phyloP scores from a whole-genome alignment of 2,113 vertebrate genomes.

The Dasyurus viverrinus region DNA sequence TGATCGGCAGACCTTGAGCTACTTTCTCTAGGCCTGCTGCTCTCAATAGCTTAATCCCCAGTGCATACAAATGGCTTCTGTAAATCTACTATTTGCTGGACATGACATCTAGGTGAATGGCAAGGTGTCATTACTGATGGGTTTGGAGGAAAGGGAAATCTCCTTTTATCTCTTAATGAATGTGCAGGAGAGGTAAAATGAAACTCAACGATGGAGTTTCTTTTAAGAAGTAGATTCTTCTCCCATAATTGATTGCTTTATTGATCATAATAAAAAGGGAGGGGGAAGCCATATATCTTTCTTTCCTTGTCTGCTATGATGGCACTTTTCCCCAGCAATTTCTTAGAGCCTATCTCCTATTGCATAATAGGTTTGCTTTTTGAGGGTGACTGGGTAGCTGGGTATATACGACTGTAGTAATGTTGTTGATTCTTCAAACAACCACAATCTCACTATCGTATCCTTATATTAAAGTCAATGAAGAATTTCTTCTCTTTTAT shows the following conservation, averaged over 20 bases:
- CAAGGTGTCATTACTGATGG: not conserved
- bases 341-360: not conserved
- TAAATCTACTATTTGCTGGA: not conserved
- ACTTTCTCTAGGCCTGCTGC: not conserved
- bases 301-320: not conserved
- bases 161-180: not conserved
- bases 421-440: not conserved
- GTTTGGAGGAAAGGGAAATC: not conserved
- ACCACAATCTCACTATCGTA: not conserved
- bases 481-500: not conserved
- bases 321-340: not conserved
- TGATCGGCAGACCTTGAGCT: not conserved
- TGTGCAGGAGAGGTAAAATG: not conserved
- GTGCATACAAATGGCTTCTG: not conserved
- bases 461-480: not conserved
- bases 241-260: not conserved
- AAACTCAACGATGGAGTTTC: not conserved
- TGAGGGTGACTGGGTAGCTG: not conserved
- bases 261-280: not conserved
- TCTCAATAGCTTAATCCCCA: not conserved
- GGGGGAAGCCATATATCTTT: not conserved
- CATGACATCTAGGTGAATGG: not conserved
- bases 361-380: not conserved
- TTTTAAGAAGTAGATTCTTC: not conserved
- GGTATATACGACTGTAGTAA: not conserved